These are phyloP conservation scores for Leptopilina myrica DNA, from an alignment of 2,888 invertebrate genomes.

Conservation along the genomic window DNA sequence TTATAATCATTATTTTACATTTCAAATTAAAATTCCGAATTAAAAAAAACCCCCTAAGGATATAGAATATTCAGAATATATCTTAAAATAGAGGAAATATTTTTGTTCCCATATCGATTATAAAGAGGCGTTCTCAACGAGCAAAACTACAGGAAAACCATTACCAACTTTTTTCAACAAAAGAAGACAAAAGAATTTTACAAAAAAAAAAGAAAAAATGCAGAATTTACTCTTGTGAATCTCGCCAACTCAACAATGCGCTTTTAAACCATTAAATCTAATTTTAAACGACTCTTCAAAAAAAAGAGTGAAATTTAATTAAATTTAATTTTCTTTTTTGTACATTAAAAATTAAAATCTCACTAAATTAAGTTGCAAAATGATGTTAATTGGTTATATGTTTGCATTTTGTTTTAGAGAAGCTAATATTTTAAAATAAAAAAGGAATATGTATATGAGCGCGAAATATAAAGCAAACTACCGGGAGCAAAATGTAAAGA, in stretches of 20 bases:
- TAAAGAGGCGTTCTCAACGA: constrained; percentile 1
- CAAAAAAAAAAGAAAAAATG: neutral
- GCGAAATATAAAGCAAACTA: constrained; percentile 13
- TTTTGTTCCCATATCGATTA: constrained; percentile 29
- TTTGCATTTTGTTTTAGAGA: no score
- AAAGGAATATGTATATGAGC: neutral
- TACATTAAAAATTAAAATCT: neutral
- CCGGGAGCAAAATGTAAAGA: constrained; percentile 25
- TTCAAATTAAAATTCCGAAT: neutral
- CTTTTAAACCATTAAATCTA: neutral
- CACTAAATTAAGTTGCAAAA: no score
- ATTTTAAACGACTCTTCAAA: no score
- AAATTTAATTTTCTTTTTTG: neutral
- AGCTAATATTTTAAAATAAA: neutral
- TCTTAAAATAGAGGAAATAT: neutral
- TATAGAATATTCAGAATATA: neutral
- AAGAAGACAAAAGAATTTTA: constrained; percentile 13
- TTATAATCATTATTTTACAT: neutral
- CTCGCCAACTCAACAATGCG: neutral
- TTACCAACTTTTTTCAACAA: constrained; percentile 3
- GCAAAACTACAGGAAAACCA: constrained; percentile 16
- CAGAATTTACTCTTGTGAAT: neutral
- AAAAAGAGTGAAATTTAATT: neutral
- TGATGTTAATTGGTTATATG: no score
- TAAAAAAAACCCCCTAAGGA: neutral